Conservation (phyloP, 1,140 invertebrate species). For the Lineus longissimus region DNA sequence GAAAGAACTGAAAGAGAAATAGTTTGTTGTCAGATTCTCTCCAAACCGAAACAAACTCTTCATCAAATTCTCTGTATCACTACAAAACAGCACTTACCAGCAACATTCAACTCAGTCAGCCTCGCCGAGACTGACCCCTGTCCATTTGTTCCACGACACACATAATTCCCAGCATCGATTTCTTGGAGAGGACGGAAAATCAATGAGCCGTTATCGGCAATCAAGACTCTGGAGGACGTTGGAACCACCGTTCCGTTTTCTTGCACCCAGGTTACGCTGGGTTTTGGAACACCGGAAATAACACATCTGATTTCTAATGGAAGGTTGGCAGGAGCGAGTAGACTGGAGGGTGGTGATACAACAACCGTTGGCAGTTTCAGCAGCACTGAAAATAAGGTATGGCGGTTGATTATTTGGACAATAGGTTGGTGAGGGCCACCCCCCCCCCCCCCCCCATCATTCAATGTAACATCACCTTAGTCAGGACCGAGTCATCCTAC, state of each 20-base stretch:
- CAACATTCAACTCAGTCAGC: not conserved
- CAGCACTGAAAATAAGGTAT: not conserved
- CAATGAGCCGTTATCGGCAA: not conserved
- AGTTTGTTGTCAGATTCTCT: no score
- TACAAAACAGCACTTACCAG: not conserved
- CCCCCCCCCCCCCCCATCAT: not conserved
- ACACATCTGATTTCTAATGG: not conserved
- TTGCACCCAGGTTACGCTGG: not conserved
- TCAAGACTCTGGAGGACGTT: not conserved
- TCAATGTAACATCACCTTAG: not conserved
- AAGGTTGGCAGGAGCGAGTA: not conserved
- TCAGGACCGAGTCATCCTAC: not conserved
- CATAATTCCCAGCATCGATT: not conserved
- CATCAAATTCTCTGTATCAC: no score
- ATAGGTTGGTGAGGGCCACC: not conserved
- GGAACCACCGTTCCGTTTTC: not conserved
- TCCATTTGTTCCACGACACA: not conserved
- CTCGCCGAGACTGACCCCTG: not conserved
- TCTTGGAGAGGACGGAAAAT: not conserved
- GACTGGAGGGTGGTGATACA: not conserved
- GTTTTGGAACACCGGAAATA: not conserved
- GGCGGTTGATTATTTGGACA: not conserved
- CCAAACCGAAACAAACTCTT: no score
- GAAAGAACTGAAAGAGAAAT: constrained; percentile 2
- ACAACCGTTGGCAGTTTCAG: not conserved